Conservation (phyloP, 2,113 vertebrate genomes). For the Terrapene triunguis region DNA sequence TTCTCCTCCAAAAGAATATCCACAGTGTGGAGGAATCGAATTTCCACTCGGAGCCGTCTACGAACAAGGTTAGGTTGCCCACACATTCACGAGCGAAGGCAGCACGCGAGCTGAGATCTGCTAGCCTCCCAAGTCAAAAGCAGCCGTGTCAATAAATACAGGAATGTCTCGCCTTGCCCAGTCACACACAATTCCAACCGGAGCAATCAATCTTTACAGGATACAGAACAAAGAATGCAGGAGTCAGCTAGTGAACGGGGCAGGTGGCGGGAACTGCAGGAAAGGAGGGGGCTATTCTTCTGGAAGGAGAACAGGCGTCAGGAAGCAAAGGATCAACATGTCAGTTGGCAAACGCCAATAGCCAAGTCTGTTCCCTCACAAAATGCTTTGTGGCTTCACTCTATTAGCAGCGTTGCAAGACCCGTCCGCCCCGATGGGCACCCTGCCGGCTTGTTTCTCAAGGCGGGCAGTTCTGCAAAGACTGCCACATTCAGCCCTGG, state of each 20-base stretch:
- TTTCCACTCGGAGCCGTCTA: background rate
- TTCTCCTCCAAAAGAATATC: background rate
- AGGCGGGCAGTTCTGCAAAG: background rate
- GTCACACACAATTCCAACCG: background rate
- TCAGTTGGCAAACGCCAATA: background rate
- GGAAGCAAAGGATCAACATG: background rate
- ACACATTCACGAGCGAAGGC: accelerated
- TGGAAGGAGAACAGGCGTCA: background rate
- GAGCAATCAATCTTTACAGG: accelerated
- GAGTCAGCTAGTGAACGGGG: background rate
- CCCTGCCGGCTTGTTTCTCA: background rate
- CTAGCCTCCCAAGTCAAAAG: background rate
- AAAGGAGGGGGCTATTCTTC: background rate
- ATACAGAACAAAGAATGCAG: background rate
- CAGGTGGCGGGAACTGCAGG: background rate
- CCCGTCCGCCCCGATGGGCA: background rate
- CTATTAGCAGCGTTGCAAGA: background rate
- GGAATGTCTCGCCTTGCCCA: background rate
- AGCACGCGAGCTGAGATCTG: background rate
- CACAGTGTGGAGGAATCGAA: accelerated
- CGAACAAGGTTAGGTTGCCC: background rate
- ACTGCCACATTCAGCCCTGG: background rate
- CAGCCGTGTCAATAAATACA: background rate
- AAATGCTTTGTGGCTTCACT: background rate
- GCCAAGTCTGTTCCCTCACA: background rate